Conservation (phyloP, 2,113 vertebrate species). For the Pseudopipra pipra region DNA sequence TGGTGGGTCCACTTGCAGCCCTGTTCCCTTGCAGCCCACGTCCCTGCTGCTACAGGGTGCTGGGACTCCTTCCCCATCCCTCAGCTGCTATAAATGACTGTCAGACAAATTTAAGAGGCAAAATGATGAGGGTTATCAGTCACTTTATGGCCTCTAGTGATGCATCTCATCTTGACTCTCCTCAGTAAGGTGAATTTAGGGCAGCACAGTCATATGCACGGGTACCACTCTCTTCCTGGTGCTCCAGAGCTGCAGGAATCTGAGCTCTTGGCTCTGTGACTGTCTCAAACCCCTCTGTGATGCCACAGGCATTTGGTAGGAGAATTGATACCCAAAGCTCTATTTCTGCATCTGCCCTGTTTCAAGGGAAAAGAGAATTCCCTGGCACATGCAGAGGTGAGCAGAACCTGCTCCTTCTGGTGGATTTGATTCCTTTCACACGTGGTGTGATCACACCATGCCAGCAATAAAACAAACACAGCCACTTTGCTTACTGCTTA, state of each 20-base stretch:
- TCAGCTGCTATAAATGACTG: not conserved
- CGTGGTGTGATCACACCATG: not conserved
- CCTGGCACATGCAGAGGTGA: not conserved
- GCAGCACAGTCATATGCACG: rapidly evolving
- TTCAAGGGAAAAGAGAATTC: not conserved
- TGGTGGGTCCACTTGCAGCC: not conserved
- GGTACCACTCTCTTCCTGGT: not conserved
- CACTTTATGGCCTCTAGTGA: not conserved
- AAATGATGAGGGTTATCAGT: rapidly evolving
- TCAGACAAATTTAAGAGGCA: not conserved
- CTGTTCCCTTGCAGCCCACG: not conserved
- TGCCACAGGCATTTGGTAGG: rapidly evolving
- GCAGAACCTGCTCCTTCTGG: not conserved
- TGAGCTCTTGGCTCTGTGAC: rapidly evolving
- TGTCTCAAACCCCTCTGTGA: not conserved
- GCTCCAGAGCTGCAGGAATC: not conserved
- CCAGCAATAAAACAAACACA: not conserved
- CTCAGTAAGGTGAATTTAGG: rapidly evolving
- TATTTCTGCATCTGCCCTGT: not conserved
- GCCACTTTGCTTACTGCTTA: not conserved
- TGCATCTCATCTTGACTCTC: not conserved
- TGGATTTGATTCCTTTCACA: not conserved
- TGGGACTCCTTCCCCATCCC: not conserved
- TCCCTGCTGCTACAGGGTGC: not conserved
- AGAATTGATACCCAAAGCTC: not conserved